Conservation (phyloP, 2,113 vertebrate genomes). For the Bufo bufo region DNA sequence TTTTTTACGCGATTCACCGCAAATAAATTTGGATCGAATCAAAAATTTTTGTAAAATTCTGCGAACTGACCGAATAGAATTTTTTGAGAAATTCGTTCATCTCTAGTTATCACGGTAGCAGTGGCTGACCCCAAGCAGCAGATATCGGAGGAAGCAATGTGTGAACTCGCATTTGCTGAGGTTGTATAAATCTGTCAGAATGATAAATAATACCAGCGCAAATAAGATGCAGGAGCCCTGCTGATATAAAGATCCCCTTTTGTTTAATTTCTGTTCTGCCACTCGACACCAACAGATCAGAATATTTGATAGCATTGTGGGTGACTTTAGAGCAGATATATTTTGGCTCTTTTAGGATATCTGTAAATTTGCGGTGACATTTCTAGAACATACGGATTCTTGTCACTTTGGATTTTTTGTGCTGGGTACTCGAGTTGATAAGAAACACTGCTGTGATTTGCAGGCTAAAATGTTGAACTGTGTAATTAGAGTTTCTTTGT, state of each 20-base stretch:
- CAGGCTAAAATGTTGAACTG: background rate
- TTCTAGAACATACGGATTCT: conserved; percentile 40
- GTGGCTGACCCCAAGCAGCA: background rate
- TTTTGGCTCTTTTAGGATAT: conserved; percentile 15
- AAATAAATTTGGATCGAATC: too few relatives aligned
- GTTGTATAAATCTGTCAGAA: conserved; percentile 11
- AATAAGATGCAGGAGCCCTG: background rate
- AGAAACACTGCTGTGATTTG: background rate
- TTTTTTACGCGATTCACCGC: too few relatives aligned
- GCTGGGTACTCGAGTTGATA: background rate
- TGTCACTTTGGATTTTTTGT: conserved; percentile 14
- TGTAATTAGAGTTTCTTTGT: conserved; percentile 2
- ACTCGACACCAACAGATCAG: background rate
- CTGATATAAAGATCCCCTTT: conserved; percentile 24
- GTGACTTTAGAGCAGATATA: conserved; percentile 35
- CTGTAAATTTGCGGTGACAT: conserved; percentile 36
- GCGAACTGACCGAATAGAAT: too few relatives aligned
- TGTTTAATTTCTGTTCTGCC: background rate
- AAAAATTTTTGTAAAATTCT: too few relatives aligned
- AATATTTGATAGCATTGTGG: conserved; percentile 39
- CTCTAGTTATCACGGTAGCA: background rate
- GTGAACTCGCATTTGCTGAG: background rate
- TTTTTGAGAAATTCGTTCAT: too few relatives aligned
- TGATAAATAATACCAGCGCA: conserved; percentile 3
- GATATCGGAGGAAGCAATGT: background rate